Conservation (phyloP, 2,797 vertebrate species). For the Psittacula derbiana region DNA sequence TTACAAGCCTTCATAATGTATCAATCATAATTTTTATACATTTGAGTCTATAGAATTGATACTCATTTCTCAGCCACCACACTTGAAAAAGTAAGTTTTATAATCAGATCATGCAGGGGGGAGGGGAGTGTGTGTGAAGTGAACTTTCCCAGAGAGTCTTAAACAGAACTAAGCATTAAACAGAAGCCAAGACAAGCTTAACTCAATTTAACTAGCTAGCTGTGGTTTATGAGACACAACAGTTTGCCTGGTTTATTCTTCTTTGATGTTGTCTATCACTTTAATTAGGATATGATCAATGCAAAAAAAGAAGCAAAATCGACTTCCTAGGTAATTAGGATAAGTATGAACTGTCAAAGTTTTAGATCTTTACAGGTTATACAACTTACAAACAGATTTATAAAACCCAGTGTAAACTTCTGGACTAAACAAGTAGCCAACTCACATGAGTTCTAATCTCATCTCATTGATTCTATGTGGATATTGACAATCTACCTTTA, state of each 20-base stretch:
- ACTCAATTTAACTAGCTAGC: not conserved
- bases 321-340: not conserved
- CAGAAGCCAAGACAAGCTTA: not conserved
- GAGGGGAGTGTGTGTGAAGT: not conserved
- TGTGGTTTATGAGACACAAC: not conserved
- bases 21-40: not conserved
- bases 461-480: not conserved
- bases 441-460: not conserved
- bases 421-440: not conserved
- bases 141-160: not conserved
- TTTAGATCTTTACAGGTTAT: not conserved
- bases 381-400: not conserved
- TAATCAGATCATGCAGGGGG: not conserved
- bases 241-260: not conserved
- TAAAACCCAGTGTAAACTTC: not conserved
- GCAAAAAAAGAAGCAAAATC: not conserved
- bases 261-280: not conserved
- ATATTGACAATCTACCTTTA: not conserved
- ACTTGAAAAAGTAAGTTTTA: not conserved
- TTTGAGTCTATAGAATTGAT: not conserved
- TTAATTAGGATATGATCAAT: not conserved
- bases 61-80: not conserved
- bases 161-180: not conserved
- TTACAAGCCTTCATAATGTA: not conserved
- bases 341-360: not conserved